Conservation (phyloP, 2,113 vertebrate genomes). For the Phylloscopus trochilus region DNA sequence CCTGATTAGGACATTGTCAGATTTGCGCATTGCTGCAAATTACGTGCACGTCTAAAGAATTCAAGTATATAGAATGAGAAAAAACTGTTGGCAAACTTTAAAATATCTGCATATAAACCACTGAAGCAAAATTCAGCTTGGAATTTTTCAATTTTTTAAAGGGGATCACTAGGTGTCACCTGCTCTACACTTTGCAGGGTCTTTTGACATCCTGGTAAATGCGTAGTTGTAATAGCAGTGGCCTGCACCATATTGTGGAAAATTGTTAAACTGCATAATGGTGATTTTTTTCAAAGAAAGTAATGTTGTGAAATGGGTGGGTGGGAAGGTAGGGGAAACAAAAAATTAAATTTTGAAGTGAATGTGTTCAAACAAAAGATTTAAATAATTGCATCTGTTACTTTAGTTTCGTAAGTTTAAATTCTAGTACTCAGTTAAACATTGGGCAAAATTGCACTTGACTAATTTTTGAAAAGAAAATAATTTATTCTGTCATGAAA, state of each 20-base stretch:
- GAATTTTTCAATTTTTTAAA: slow-evolving; percentile 60
- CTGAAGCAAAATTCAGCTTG: slow-evolving; percentile 65
- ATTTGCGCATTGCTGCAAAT: slow-evolving; percentile 60
- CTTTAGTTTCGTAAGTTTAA: slow-evolving; percentile 74
- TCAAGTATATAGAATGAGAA: slow-evolving; percentile 58
- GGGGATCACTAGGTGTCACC: slow-evolving; percentile 61
- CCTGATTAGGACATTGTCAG: slow-evolving; percentile 75
- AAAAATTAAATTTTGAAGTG: slow-evolving; percentile 72
- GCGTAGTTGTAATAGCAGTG: slow-evolving; percentile 70
- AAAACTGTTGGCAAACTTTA: slow-evolving; percentile 62
- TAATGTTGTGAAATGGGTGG: slow-evolving; percentile 67
- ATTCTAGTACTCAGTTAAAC: slow-evolving; percentile 71
- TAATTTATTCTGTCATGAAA: slow-evolving; percentile 84
- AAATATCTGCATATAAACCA: slow-evolving; percentile 52
- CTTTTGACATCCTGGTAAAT: slow-evolving; percentile 70
- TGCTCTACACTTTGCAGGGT: slow-evolving; percentile 63
- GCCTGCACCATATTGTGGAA: slow-evolving; percentile 74
- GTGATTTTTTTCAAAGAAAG: slow-evolving; percentile 69
- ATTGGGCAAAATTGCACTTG: slow-evolving; percentile 83
- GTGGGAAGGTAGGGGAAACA: slow-evolving; percentile 14
- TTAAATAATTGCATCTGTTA: slow-evolving; percentile 75
- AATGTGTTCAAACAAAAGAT: slow-evolving; percentile 71
- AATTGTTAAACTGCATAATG: slow-evolving; percentile 73
- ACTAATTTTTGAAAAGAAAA: slow-evolving; percentile 79
- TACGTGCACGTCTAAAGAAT: slow-evolving; percentile 66